Conservation (phyloP, 2,888 invertebrate species). For the Hypolimnas misippus region DNA sequence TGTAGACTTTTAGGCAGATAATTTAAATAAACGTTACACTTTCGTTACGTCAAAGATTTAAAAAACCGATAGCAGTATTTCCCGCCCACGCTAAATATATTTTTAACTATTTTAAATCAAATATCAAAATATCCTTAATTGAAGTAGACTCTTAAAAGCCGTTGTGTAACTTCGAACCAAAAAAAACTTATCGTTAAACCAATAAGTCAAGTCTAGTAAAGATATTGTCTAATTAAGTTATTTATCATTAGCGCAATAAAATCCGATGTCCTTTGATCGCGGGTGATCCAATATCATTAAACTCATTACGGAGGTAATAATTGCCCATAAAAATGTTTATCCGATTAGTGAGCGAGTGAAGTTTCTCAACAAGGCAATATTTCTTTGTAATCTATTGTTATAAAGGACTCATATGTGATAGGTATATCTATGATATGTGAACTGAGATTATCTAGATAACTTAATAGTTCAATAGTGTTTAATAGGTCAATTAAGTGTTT, state of each 20-base stretch:
- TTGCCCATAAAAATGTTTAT: slow-evolving; percentile 41
- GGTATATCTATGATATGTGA: slow-evolving; percentile 11
- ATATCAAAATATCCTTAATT: too few species aligned
- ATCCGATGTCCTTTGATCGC: slow-evolving; percentile 31
- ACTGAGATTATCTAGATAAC: neutral
- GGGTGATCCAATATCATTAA: slow-evolving; percentile 33
- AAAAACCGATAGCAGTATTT: too few species aligned
- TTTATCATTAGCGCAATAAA: slow-evolving; percentile 34
- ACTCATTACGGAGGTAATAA: slow-evolving; percentile 34
- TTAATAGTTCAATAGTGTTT: slow-evolving; percentile 18
- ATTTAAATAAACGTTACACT: too few species aligned
- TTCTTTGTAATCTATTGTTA: slow-evolving; percentile 30
- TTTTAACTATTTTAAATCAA: too few species aligned
- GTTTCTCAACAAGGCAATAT: slow-evolving; percentile 28
- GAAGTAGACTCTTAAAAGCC: too few species aligned
- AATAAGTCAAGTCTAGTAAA: too few species aligned
- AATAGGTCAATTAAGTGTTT: slow-evolving; percentile 16
- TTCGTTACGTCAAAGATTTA: too few species aligned
- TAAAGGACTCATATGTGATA: slow-evolving; percentile 6
- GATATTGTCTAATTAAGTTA: slow-evolving; percentile 39
- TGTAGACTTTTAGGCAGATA: too few species aligned
- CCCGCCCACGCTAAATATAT: too few species aligned
- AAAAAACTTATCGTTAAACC: too few species aligned
- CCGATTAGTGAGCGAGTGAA: slow-evolving; percentile 25
- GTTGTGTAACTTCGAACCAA: too few species aligned